Percentiles rank a stretch among this genome's conserved stretches.
phyloP scores from a whole-genome alignment of 2,113 vertebrate species.

The Porphyrio hochstetteri region DNA sequence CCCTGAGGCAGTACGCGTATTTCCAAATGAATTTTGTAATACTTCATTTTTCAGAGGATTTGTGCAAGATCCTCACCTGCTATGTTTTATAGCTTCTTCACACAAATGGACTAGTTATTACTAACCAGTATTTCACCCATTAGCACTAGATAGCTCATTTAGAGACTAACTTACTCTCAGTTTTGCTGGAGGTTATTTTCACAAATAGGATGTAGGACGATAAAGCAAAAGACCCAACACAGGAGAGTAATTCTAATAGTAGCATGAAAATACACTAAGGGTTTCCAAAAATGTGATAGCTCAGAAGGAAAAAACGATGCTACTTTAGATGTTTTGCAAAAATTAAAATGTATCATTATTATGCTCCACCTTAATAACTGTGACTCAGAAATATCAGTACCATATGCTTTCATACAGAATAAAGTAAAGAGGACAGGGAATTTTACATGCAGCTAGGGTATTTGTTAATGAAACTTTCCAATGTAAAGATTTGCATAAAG shows the following conservation, averaged over 20 bases:
- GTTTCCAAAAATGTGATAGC: neutral
- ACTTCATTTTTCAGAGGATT: neutral
- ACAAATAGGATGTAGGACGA: neutral
- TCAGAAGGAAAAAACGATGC: neutral
- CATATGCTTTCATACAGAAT: neutral
- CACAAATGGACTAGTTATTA: neutral
- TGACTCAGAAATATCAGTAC: neutral
- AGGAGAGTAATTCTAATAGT: neutral
- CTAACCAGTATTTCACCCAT: neutral
- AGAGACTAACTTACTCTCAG: neutral
- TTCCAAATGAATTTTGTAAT: neutral
- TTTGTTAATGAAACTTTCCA: neutral
- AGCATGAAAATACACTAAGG: neutral
- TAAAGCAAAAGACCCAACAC: neutral
- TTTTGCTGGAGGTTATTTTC: neutral
- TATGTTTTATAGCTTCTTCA: neutral
- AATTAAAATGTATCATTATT: neutral
- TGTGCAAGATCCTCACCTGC: neutral
- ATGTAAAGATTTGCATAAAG: neutral
- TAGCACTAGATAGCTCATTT: neutral
- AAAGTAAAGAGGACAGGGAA: neutral
- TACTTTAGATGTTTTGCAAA: neutral
- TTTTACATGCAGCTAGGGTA: neutral
- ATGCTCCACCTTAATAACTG: neutral
- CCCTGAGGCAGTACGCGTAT: neutral